phyloP scores from a whole-genome alignment of 2,888 invertebrate genomes.

The Lydus trimaculatus region DNA sequence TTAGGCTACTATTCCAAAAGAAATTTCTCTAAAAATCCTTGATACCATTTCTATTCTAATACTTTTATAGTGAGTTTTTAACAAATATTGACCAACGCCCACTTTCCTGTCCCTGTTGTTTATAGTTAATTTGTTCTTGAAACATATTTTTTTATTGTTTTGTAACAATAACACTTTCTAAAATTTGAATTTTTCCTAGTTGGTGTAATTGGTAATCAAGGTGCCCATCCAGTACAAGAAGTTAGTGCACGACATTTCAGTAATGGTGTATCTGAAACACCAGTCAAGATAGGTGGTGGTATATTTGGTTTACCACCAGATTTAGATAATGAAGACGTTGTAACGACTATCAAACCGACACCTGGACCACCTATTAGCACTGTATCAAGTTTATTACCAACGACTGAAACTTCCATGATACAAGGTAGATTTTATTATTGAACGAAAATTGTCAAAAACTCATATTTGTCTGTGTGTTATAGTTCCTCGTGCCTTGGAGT shows the following conservation, averaged over 20 bases:
- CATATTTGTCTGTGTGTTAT: conserved; percentile 42
- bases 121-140: neutral
- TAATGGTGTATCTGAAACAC: conserved; percentile 50
- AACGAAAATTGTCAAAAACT: neutral
- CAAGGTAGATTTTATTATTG: conserved; percentile 61
- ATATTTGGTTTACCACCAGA: conserved; percentile 50
- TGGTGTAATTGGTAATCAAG: conserved; percentile 72
- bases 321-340: conserved; percentile 28
- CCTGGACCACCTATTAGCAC: conserved; percentile 55
- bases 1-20: neutral
- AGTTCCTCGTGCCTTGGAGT: conserved; percentile 76
- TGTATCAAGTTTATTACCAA: conserved; percentile 52
- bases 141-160: neutral
- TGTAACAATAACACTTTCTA: conserved; percentile 12
- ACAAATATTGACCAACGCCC: conserved; percentile 12
- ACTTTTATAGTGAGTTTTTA: neutral
- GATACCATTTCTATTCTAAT: conserved; percentile 8
- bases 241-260: conserved; percentile 69
- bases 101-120: conserved; percentile 6
- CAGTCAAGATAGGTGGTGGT: conserved; percentile 63
- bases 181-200: conserved; percentile 62
- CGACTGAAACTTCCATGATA: conserved; percentile 63
- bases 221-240: conserved; percentile 67
- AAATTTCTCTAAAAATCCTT: conserved; percentile 2
- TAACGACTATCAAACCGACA: conserved; percentile 47